These are phyloP conservation scores for Drosophila paranaensis DNA, from an alignment of 2,888 invertebrate genomes.

Conservation along the genomic window DNA sequence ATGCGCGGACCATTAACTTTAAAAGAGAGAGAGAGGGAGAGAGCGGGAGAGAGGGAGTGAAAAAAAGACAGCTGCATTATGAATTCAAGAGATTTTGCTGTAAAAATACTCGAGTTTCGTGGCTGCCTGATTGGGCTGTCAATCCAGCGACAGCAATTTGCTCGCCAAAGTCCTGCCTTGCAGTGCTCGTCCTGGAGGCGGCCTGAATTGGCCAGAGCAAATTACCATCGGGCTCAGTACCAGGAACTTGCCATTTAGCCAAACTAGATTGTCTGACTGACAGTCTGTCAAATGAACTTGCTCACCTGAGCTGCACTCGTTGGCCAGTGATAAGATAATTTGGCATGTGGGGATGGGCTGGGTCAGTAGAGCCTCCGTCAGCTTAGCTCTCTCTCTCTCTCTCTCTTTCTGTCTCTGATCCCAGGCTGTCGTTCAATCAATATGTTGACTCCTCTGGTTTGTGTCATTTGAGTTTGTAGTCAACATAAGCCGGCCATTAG, in stretches of 20 bases:
- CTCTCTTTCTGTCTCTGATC: no score
- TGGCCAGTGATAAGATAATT: background rate
- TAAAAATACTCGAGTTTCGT: background rate
- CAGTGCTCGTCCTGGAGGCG: background rate
- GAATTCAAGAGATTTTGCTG: slow-evolving; percentile 13
- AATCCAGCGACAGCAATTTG: slow-evolving; percentile 1
- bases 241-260: slow-evolving; percentile 16
- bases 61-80: slow-evolving; percentile 6
- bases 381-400: no score
- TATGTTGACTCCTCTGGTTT: background rate
- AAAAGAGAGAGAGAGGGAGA: no score
- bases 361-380: no score
- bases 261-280: slow-evolving; percentile 1
- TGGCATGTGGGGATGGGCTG: no score
- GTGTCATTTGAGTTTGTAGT: slow-evolving; percentile 24
- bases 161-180: background rate
- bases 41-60: background rate
- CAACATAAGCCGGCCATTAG: slow-evolving; percentile 35
- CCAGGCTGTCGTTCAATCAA: background rate
- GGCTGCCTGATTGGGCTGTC: slow-evolving; percentile 3
- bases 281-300: background rate
- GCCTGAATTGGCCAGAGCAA: slow-evolving; percentile 37
- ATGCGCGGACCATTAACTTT: background rate
- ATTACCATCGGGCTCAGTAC: slow-evolving; percentile 17
- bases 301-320: background rate